Percentiles rank a stretch among this genome's conserved stretches.
Evolutionary conservation across 2,113 vertebrate genomes (phyloP).

Genomic region (Archocentrus centrarchus): DNA sequence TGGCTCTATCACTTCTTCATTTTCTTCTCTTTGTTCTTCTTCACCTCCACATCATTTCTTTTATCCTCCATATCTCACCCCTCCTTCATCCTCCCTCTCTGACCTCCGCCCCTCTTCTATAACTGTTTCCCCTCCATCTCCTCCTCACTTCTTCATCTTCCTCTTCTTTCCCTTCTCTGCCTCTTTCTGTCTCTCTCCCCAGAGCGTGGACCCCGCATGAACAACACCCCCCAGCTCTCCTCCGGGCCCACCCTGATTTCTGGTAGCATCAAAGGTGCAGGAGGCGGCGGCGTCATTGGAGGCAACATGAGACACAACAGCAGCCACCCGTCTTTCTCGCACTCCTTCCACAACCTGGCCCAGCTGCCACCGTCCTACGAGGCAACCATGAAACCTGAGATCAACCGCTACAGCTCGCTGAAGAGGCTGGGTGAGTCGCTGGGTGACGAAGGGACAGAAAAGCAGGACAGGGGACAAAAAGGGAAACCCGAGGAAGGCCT

Average conservation of each 20-base stretch:
- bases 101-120: too few relatives aligned
- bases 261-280: constrained; percentile 48
- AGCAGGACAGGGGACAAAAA: not conserved
- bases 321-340: constrained; percentile 85
- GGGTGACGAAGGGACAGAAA: not conserved
- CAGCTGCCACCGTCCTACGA: constrained; percentile 92
- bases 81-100: not conserved
- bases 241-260: constrained; percentile 76
- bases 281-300: constrained; percentile 26
- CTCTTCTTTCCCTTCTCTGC: not conserved
- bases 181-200: not conserved
- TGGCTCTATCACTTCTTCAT: not conserved
- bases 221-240: constrained; percentile 81
- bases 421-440: constrained; percentile 87
- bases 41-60: rapidly evolving
- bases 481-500: not conserved
- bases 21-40: not conserved
- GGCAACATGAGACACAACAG: constrained; percentile 81
- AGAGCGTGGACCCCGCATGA: constrained; percentile 81
- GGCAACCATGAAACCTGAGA: constrained; percentile 83
- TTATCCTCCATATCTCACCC: not conserved
- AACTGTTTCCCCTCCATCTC: too few relatives aligned
- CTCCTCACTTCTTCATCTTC: not conserved
- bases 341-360: constrained; percentile 93
- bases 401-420: constrained; percentile 90